Evolutionary conservation across 1,140 invertebrate species (phyloP).

Genomic region (Aphis craccivora): DNA sequence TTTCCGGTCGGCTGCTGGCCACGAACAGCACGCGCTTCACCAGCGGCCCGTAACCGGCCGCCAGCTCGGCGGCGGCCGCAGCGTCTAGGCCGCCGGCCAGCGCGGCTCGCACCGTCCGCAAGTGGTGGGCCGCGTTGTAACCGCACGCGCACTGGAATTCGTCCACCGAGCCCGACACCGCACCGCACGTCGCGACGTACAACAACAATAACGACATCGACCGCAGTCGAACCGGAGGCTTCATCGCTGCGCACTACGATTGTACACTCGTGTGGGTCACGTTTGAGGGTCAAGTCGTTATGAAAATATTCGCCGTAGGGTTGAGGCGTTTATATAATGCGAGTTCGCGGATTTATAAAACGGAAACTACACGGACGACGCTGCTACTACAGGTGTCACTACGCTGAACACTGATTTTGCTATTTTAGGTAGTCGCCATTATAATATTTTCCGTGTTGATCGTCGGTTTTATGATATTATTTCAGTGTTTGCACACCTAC

Average conservation of each 20-base stretch:
- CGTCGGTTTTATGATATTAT: neutral
- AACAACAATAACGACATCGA: neutral
- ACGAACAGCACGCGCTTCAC: slow-evolving; percentile 14
- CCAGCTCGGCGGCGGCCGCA: too few relatives aligned
- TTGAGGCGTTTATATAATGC: too few relatives aligned
- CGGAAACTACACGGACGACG: neutral
- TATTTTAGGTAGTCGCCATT: neutral
- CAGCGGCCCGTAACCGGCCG: neutral
- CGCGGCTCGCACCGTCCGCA: neutral
- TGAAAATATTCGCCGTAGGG: too few relatives aligned
- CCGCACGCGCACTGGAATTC: slow-evolving; percentile 47
- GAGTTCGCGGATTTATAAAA: neutral
- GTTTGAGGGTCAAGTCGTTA: neutral
- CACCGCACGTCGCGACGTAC: neutral
- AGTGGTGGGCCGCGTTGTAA: neutral
- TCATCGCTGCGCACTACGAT: neutral
- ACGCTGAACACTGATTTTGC: neutral
- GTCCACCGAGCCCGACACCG: slow-evolving; percentile 24
- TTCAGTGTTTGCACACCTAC: neutral
- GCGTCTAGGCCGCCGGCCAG: neutral
- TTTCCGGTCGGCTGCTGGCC: neutral
- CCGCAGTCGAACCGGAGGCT: neutral
- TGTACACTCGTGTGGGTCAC: neutral
- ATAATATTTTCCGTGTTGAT: neutral
- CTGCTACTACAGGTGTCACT: too few relatives aligned